Conservation (phyloP, 2,797 vertebrate genomes). For the Miichthys miiuy region DNA sequence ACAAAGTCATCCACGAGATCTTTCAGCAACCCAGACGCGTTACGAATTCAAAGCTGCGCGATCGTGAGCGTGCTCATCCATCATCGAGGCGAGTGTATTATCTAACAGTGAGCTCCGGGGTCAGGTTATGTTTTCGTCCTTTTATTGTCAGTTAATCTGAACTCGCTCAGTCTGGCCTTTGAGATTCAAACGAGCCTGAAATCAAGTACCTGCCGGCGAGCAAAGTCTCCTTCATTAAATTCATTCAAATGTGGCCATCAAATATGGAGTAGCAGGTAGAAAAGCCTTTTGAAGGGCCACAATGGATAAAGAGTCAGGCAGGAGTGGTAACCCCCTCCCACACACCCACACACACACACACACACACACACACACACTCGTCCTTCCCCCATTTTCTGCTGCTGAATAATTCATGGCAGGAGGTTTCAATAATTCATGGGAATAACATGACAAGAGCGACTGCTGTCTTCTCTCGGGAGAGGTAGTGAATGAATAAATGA, state of each 20-base stretch:
- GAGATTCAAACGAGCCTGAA: conserved; percentile 41
- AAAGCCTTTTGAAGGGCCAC: conserved; percentile 44
- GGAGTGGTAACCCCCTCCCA: conserved; percentile 11
- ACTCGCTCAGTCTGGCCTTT: conserved; percentile 20
- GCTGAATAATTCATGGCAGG: conserved; percentile 79
- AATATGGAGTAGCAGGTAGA: conserved; percentile 59
- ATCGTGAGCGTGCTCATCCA: neutral
- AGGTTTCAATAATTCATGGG: conserved; percentile 83
- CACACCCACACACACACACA: conserved; percentile 21
- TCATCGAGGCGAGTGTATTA: neutral
- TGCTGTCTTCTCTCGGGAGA: conserved; percentile 65
- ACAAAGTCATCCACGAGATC: neutral
- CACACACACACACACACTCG: conserved; percentile 20
- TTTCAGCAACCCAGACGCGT: neutral
- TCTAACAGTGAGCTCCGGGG: neutral
- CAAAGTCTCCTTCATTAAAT: conserved; percentile 30
- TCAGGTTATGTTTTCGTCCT: conserved; percentile 23
- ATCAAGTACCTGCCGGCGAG: conserved; percentile 35
- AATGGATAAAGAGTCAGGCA: conserved; percentile 44
- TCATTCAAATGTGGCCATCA: conserved; percentile 50
- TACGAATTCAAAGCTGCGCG: neutral
- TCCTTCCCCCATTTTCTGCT: conserved; percentile 60
- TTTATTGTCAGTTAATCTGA: conserved; percentile 28
- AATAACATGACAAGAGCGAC: conserved; percentile 79
- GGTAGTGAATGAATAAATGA: conserved; percentile 68